Evolutionary conservation across 2,797 vertebrate species (phyloP), one percentile per base, ranked within the genome.

Genomic region (Protonibea diacanthus): DNA sequence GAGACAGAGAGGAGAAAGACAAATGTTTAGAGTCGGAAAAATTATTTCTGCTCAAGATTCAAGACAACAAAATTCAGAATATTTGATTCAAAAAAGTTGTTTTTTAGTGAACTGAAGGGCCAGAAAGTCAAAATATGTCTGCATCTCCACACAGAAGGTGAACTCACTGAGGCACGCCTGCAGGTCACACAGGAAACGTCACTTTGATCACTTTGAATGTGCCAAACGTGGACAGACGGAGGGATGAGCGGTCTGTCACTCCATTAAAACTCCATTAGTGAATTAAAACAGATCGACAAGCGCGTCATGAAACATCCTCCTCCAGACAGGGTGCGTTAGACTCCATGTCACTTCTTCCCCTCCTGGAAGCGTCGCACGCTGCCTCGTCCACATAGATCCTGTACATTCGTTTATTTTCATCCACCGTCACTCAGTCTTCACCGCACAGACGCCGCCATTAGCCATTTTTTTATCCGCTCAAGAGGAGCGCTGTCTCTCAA

Each of bases 311-410:
- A 9, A 38, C 33, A 38, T 38, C 33, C 33, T 38, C 33, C 1
- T 9, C 2, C 33, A 38, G 33, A 38, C 33, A 9, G 33, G 33
- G 33, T 38, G 33, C 33, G 33, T 38, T 38, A 9, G 2, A 38
- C 33, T 38, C 33, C 33, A 9, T 38, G 33, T 38, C 33, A 38
- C 33, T 38, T 2, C 33, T 38, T 33, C 33, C 33, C 91, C 80
- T 48, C 49, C 83, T 91, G 88, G 72, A 69, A 88, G 84, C 89
- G 84, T 66, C 80, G 59, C 69, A 38, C 89, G 92, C 86, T 89
- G 75, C 81, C 80, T 82, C 53, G 47, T 56, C 27, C 13, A 60
- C 21, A 1, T 27, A 59, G 83, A 82, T 49, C 33, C 33, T 38
- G 33, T 9, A 8, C n/a, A 15, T 62, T 15, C 8, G 44, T 66